Conservation (phyloP, 2,113 vertebrate species). For the Mesembrinibis cayennensis region DNA sequence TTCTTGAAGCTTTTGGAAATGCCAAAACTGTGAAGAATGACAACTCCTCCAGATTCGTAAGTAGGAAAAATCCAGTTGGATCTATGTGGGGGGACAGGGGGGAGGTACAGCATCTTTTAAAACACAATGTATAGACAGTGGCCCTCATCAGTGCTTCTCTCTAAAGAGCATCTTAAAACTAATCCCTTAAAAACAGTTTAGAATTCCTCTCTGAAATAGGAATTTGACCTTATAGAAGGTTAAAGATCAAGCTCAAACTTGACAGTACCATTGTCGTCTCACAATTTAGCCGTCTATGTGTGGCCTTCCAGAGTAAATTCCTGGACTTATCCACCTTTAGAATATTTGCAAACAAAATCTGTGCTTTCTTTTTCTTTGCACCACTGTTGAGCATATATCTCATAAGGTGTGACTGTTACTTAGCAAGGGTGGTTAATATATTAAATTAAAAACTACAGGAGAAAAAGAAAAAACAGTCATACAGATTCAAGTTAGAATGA, state of each 20-base stretch:
- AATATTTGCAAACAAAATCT: background rate
- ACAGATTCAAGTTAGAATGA: background rate
- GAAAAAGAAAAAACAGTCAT: background rate
- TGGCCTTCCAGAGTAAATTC: background rate
- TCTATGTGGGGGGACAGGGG: fast-evolving
- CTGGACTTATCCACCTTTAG: background rate
- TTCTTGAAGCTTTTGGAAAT: conserved; percentile 97
- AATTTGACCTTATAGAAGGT: background rate
- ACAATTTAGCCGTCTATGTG: background rate
- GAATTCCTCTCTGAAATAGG: background rate
- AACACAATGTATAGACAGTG: background rate
- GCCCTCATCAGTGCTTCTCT: background rate
- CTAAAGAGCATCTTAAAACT: background rate
- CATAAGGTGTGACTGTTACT: background rate
- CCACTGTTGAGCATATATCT: background rate
- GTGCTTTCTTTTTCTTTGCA: background rate
- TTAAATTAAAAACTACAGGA: background rate
- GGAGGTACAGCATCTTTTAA: background rate
- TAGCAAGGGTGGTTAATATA: background rate
- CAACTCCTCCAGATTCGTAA: conserved; percentile 98
- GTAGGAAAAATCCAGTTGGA: conserved; percentile 51
- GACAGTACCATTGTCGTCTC: background rate
- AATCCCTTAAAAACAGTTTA: background rate
- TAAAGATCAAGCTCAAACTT: background rate
- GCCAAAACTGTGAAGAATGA: conserved; percentile 99